phyloP scores from a whole-genome alignment of 2,797 vertebrate genomes.

The Apodemus agrarius region DNA sequence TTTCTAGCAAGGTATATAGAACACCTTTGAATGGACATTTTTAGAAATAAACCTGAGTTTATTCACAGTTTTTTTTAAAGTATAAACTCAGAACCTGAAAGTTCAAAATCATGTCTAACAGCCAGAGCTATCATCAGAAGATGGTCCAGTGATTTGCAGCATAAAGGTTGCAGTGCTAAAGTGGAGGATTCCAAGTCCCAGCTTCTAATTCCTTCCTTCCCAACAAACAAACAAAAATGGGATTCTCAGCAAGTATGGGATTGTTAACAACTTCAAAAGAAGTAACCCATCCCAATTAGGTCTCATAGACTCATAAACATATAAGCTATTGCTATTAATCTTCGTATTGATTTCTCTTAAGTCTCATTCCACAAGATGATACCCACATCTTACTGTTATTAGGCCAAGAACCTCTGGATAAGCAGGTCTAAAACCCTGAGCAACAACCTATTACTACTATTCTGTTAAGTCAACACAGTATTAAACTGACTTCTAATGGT shows the following conservation, averaged over 20 bases:
- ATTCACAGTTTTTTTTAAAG: conserved; percentile 29
- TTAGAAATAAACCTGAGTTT: conserved; percentile 39
- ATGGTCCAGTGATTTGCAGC: not conserved
- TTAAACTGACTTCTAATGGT: not conserved
- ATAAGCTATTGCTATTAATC: not conserved
- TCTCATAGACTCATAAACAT: not conserved
- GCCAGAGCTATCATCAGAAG: not conserved
- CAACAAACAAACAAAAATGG: not conserved
- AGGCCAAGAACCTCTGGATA: not conserved
- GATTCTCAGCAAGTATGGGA: not conserved
- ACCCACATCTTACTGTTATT: not conserved
- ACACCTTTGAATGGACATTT: not conserved
- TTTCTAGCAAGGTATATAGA: conserved; percentile 22
- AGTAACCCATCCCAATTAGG: not conserved
- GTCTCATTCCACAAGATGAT: not conserved
- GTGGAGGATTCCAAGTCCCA: not conserved
- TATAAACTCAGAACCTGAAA: not conserved
- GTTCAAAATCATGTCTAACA: conserved; percentile 15
- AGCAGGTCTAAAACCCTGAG: not conserved
- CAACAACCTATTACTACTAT: not conserved
- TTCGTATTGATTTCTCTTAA: too few species aligned
- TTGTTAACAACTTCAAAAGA: not conserved
- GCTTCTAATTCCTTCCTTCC: not conserved
- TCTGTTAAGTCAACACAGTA: not conserved
- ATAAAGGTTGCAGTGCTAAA: not conserved